A percentile compares a stretch with the other conserved stretches of the same genome.
Conservation (phyloP, 2,888 invertebrate genomes). For the Entomobrya multifasciata region DNA sequence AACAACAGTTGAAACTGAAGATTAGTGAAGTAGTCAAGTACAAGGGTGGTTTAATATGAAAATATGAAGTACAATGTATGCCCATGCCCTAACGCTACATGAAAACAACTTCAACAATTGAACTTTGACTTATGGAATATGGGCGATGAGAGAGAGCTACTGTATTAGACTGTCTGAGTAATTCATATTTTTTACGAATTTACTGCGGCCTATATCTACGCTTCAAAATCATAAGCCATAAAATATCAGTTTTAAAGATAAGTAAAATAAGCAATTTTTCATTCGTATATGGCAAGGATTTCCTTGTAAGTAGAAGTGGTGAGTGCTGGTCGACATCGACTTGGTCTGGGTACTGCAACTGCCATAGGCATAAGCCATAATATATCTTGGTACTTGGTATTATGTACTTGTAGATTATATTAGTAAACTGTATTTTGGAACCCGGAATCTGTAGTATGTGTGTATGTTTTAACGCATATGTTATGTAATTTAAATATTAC, state of each 20-base stretch:
- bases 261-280: background rate
- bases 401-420: background rate
- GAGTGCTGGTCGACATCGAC: constrained; percentile 31
- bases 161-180: too few relatives aligned
- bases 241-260: background rate
- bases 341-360: constrained; percentile 11
- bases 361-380: too few relatives aligned
- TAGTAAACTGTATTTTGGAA: background rate
- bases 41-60: too few relatives aligned
- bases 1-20: background rate
- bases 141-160: constrained; percentile 25
- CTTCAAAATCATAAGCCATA: constrained; percentile 4
- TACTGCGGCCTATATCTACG: constrained; percentile 22
- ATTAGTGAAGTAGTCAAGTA: too few relatives aligned
- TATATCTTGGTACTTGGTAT: constrained; percentile 12
- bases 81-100: too few relatives aligned
- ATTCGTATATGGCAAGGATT: constrained; percentile 3
- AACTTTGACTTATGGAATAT: background rate
- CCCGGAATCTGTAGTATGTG: constrained; percentile 10
- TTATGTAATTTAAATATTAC: background rate
- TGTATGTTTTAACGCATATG: background rate
- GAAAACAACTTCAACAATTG: too few relatives aligned
- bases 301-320: constrained; percentile 1
- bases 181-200: background rate
- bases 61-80: too few relatives aligned